Base-by-base conservation (phyloP, 2,888 invertebrate species). In the Eilema depressum region DNA sequence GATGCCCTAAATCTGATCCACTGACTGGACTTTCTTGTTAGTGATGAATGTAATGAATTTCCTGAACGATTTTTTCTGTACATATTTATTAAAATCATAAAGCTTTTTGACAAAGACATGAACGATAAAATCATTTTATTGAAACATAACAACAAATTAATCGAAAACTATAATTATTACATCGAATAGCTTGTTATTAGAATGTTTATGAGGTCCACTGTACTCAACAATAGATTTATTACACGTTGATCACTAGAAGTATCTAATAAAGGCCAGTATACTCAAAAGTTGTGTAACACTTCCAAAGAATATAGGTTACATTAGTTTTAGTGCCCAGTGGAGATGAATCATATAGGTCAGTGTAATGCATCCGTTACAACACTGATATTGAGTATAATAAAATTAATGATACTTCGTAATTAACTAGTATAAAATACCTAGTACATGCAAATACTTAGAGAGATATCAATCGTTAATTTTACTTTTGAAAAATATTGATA, bases 331-430 rank as follows among this genome's bases (percentile, higher is more conserved):
- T 65, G 33, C 26, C 17, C 12, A n/a, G 61, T 69, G 30, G 33
- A 69, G 53, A 65, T 65, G 61, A 69, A 56, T 69, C 65, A 65
- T 69, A 37, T 65, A 65, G 69, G 69, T 65, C 65, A 65, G 33
- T 61, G 56, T 65, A 69, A 59, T 53, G 53, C 64, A 64, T 69
- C 64, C 60, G 59, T 60, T 14, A 30, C 47, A 47, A 37, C 20
- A 53, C 23, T 41, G 37, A 63, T 12, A 62, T 25, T 30, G 25
- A 33, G 62, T 30, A 14, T 56, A 56, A 30, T 26, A 23, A 26
- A 30, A 47, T 26, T 61, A 26, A 30, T 20, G 4, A 20, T 20
- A 7, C 47, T 7, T 47, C 37, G 37, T 14, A 37, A 41, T 41
- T 17, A 17, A 41, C 41, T 41, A 41, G 17, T 41, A 4, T 47